Percentiles rank a stretch among this genome's conserved stretches.
Evolutionary conservation across 2,797 vertebrate species (phyloP).

Genomic region (Chelidonichthys spinosus): DNA sequence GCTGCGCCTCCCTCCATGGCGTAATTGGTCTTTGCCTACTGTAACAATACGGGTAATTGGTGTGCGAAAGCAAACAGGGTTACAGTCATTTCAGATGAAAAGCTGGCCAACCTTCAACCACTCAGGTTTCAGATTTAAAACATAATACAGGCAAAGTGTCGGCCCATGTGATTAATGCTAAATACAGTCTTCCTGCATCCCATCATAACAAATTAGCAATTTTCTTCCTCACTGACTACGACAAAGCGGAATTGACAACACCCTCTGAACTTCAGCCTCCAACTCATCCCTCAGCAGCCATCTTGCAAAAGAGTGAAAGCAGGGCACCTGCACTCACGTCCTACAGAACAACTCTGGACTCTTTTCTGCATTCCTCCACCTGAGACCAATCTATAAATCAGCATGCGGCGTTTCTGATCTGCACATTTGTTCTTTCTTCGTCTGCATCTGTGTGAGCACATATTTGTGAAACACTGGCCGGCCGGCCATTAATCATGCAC

Average conservation of each 20-base stretch:
- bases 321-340: constrained; percentile 46
- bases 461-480: neutral
- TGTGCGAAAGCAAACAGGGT: constrained; percentile 19
- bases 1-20: constrained; percentile 20
- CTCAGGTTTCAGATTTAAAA: neutral
- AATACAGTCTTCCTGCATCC: neutral
- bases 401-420: constrained; percentile 31
- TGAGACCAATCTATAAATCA: constrained; percentile 58
- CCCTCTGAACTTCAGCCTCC: constrained; percentile 58
- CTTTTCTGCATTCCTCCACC: constrained; percentile 51
- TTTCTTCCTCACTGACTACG: constrained; percentile 24
- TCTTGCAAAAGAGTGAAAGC: constrained; percentile 37
- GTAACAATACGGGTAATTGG: constrained; percentile 8
- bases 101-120: neutral
- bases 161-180: neutral
- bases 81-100: neutral
- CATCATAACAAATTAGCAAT: neutral
- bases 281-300: constrained; percentile 41
- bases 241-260: constrained; percentile 42
- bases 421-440: constrained; percentile 45
- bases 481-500: neutral
- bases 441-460: constrained; percentile 21
- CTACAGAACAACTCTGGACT: constrained; percentile 40
- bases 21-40: constrained; percentile 36
- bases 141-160: neutral